A percentile compares a stretch with the other conserved stretches of the same genome.
Evolutionary conservation across 2,888 invertebrate species (phyloP).

Genomic region (Xiphydria camelus): DNA sequence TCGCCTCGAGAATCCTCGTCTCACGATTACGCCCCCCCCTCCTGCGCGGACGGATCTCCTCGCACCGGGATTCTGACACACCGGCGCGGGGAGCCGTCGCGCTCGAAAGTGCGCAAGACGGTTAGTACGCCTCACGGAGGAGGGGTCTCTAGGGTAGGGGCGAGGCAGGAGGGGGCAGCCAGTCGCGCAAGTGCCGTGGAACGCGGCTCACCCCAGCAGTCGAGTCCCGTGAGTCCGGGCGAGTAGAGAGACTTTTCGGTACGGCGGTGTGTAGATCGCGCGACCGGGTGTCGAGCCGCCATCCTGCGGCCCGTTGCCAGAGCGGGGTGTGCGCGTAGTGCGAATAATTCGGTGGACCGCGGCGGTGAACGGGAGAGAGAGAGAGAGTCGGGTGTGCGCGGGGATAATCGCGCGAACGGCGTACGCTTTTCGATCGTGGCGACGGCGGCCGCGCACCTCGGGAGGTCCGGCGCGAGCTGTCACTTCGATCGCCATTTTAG

Average conservation of each 20-base stretch:
- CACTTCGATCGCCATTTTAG: conserved; percentile 58
- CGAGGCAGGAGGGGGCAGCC: conserved; percentile 31
- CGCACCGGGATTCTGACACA: too few relatives aligned
- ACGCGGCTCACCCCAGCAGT: conserved; percentile 36
- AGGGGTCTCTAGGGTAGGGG: too few relatives aligned
- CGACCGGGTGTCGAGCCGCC: background rate
- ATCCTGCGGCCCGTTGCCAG: background rate
- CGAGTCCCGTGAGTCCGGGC: conserved; percentile 56
- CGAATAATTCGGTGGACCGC: background rate
- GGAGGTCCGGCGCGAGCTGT: conserved; percentile 41
- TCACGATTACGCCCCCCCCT: too few relatives aligned
- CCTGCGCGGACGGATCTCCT: too few relatives aligned
- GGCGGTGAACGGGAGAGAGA: conserved; percentile 25
- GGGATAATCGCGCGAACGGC: background rate
- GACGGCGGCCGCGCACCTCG: conserved; percentile 1
- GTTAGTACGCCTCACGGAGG: conserved; percentile 9
- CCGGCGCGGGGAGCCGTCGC: too few relatives aligned
- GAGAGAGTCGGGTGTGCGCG: conserved; percentile 14
- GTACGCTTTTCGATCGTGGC: conserved; percentile 9
- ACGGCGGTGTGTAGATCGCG: conserved; percentile 31
- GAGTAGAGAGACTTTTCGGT: conserved; percentile 38
- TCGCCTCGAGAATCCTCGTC: too few relatives aligned
- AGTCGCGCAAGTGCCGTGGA: conserved; percentile 30
- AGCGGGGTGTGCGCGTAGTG: background rate
- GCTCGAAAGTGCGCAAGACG: conserved; percentile 1